Evolutionary conservation across 2,797 vertebrate genomes (phyloP), one percentile per base, ranked within the genome.

Genomic region (Chaetophractus vellerosus): DNA sequence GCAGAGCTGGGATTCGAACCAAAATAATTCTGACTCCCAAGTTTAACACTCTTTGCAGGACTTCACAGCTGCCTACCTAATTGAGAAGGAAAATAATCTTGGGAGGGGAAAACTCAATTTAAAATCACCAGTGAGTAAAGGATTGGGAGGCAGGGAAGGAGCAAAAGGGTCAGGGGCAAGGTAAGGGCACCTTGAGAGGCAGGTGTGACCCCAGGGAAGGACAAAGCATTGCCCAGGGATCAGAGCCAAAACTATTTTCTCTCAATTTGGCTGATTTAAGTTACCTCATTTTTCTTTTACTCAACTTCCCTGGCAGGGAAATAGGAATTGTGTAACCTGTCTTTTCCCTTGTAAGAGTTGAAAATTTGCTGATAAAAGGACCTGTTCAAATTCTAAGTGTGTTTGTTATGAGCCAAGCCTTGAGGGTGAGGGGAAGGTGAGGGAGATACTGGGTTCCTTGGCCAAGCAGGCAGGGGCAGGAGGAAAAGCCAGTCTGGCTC

Each of bases 291-390:
- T 93, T 88, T 6, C 15, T 95, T 90, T 92, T 90, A 87, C 52
- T 91, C 57, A 83, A 24, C 57, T 95, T 88, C 33, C 66, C 33
- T 3, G 9, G 48, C 26, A 88, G 82, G 23, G 69, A 94, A 72
- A 57, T 86, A 87, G 50, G 52, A 86, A 95, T 71, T 92, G 88
- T 95, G 52, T 26, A 88, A 81, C 16, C 50, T 36, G 23, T 83
- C 88, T 74, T 80, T 96, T 96, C 64, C 61, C 79, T 61, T 26
- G 10, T 66, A 90, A 89, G 92, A 82, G 45, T 94, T 97, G 89
- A 93, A 96, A 96, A 81, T 91, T 79, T 96, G 57, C 90, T 89
- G 90, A 90, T 95, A 41, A 94, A 93, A 94, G 76, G 72, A 61
- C 91, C 63, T 81, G 33, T 74, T 88, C 69, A 88, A 71, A 92